Evolutionary conservation across 2,797 vertebrate genomes (phyloP).

Genomic region (Typhlichthys subterraneus): DNA sequence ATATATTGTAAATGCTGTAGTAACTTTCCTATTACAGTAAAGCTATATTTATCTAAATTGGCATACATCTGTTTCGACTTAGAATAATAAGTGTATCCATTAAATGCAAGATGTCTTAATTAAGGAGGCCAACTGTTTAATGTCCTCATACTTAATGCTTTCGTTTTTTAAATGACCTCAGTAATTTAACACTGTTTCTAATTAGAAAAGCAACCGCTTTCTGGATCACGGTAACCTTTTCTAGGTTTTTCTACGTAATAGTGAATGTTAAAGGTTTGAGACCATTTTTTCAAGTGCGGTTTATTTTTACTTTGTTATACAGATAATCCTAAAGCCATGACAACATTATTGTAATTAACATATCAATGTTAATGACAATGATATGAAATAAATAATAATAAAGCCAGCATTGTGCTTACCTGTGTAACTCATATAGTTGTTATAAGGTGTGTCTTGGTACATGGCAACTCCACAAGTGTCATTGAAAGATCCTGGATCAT

Average conservation of each 20-base stretch:
- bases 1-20: neutral
- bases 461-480: constrained; percentile 86
- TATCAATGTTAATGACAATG: neutral
- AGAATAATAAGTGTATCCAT: neutral
- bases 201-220: neutral
- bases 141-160: neutral
- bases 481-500: constrained; percentile 85
- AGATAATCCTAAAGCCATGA: neutral
- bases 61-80: constrained; percentile 1
- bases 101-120: neutral
- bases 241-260: neutral
- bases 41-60: neutral
- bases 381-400: neutral
- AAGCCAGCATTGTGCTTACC: constrained; percentile 35
- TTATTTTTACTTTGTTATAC: neutral
- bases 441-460: constrained; percentile 89
- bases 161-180: neutral
- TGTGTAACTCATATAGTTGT: constrained; percentile 98
- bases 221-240: neutral
- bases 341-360: neutral
- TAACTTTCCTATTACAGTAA: neutral
- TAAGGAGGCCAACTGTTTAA: neutral
- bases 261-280: no score
- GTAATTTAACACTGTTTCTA: neutral
- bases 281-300: no score